A percentile compares a stretch with the other conserved stretches of the same genome.
Conservation (phyloP, 2,888 invertebrate species). For the Drosophila melanosoma region DNA sequence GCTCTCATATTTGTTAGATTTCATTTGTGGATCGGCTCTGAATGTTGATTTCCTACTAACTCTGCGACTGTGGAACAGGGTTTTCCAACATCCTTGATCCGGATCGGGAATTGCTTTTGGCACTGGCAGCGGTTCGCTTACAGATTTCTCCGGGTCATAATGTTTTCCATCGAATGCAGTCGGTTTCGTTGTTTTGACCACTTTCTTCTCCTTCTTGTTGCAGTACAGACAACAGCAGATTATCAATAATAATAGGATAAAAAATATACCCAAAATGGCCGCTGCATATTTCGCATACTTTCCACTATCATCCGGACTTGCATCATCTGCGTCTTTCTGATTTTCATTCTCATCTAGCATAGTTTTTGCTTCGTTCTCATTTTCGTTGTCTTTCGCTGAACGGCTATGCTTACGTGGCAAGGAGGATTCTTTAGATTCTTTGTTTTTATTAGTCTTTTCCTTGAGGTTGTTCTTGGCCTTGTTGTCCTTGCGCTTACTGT, state of each 20-base stretch:
- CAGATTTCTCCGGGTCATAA: background rate
- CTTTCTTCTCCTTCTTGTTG: background rate
- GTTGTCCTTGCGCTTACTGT: background rate
- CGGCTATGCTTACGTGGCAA: conserved; percentile 33
- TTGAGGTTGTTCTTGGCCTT: background rate
- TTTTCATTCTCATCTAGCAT: background rate
- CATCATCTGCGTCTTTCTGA: background rate
- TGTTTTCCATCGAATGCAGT: background rate
- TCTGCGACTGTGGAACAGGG: conserved; percentile 29
- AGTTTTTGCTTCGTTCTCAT: background rate
- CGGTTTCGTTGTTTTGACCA: background rate
- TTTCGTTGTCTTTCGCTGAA: conserved; percentile 1
- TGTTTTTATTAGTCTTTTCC: background rate
- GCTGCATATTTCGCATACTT: conserved; percentile 53
- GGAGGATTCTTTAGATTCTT: background rate
- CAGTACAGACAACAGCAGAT: conserved; percentile 57
- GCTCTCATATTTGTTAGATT: background rate
- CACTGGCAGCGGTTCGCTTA: background rate
- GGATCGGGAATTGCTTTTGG: background rate
- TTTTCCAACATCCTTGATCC: conserved; percentile 17
- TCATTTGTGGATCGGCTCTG: background rate
- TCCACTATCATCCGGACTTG: conserved; percentile 38
- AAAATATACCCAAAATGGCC: conserved; percentile 40
- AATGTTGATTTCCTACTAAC: background rate
- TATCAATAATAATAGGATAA: conserved; percentile 50